A percentile compares a stretch with the other conserved stretches of the same genome.
These are phyloP conservation scores for Lampris incognitus DNA, from an alignment of 2,113 vertebrate genomes.

Conservation along the genomic window DNA sequence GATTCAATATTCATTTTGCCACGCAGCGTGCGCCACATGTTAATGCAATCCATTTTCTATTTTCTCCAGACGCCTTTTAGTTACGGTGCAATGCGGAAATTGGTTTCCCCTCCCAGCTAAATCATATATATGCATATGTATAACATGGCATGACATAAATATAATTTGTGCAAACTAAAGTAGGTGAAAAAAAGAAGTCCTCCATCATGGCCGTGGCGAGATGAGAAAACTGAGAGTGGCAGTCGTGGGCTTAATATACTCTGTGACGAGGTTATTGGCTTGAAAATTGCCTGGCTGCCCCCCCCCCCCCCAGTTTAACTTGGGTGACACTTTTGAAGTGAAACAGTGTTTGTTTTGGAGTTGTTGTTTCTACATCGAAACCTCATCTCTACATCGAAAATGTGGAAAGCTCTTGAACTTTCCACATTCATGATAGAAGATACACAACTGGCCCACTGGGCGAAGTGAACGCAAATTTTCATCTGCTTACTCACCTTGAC, in stretches of 20 bases:
- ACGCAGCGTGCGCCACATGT: conserved; percentile 52
- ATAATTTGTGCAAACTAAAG: conserved; percentile 52
- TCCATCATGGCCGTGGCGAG: conserved; percentile 24
- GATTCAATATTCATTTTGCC: conserved; percentile 70
- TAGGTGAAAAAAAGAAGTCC: conserved; percentile 29
- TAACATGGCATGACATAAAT: conserved; percentile 47
- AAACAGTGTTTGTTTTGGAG: background rate
- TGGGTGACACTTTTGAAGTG: conserved; percentile 22
- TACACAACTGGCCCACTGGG: conserved; percentile 23
- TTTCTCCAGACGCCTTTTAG: conserved; percentile 66
- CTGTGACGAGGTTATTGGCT: conserved; percentile 28
- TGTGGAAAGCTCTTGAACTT: conserved; percentile 1
- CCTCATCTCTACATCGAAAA: background rate
- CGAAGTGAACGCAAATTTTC: conserved; percentile 25
- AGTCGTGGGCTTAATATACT: conserved; percentile 40
- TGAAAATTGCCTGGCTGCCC: conserved; percentile 27
- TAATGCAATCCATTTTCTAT: conserved; percentile 72
- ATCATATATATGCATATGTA: conserved; percentile 45
- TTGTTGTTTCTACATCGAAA: conserved; percentile 12
- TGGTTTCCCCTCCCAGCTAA: conserved; percentile 53
- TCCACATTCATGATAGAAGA: conserved; percentile 9
- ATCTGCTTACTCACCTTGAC: conserved; percentile 49
- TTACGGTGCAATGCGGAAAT: conserved; percentile 57
- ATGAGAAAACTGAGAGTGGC: conserved; percentile 46
- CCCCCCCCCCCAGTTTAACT: conserved; percentile 1